Evolutionary conservation across 1,140 invertebrate genomes (phyloP), one percentile per base, ranked within the genome.

Genomic region (Bombus polaris): DNA sequence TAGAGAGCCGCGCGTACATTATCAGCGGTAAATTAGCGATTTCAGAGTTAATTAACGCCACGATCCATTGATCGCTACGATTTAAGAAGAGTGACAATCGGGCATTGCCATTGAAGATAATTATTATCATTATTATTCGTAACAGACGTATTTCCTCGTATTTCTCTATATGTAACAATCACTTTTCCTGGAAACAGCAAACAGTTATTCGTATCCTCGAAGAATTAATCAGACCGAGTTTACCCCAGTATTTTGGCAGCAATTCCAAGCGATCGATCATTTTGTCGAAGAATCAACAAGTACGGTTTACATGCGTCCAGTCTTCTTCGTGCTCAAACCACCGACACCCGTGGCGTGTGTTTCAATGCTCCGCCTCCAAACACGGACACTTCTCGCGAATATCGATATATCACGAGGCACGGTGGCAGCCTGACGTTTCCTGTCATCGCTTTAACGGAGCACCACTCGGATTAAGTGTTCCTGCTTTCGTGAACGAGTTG

Each of bases 381-480:
- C 87, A 83, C 87, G 74, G 91, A 83, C 90, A 87, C 92, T 92
- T 87, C 90, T 90, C 85, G 89, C 92, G 89, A 92, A 81, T 79
- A 91, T 81, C 94, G 93, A 95, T 95, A 94, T 93, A 95, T 95
- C 94, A 94, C 90, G 76, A 76, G 79, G 81, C 88, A 91, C 90
- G 91, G 92, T 91, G 85, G 90, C 84, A 76, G 91, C 92, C 93
- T 94, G 94, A 94, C 94, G 93, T 93, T 92, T 91, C 87, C 91
- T 94, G 94, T 94, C 94, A 93, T 89, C 92, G 88, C 76, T 93
- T 92, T 94, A 94, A 94, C 93, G 93, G 93, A 94, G 93, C 89
- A 94, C 93, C 92, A 93, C 93, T 94, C 88, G 92, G 91, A 94
- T 95, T 93, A 94, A 94, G 93, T 94, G 94, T 94, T 94, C 92